Percentiles rank a stretch among this genome's conserved stretches.
These are phyloP conservation scores for Edolisoma coerulescens DNA, from an alignment of 2,113 vertebrate species.

Conservation along the genomic window DNA sequence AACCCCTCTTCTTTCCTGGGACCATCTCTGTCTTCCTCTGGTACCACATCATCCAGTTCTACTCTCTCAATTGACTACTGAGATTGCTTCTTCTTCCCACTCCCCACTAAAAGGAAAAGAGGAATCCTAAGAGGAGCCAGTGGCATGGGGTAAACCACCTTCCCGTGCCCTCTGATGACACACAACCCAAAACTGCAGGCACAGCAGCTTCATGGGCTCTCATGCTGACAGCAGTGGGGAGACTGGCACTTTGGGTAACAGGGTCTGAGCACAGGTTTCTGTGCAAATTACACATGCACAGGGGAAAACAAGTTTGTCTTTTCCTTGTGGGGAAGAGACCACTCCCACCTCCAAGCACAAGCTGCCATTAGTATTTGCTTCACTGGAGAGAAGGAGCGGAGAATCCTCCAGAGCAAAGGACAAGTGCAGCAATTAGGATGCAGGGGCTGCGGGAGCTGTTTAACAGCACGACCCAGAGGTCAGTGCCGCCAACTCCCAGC, in stretches of 20 bases:
- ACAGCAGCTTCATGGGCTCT: background rate
- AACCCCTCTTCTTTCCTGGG: background rate
- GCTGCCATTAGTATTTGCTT: conserved; percentile 74
- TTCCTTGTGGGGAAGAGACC: conserved; percentile 16
- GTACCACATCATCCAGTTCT: background rate
- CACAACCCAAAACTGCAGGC: background rate
- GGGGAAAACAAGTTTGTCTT: conserved; percentile 26
- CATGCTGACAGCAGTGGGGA: background rate
- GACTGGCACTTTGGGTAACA: accelerated
- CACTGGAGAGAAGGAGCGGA: conserved; percentile 57
- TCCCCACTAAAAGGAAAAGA: background rate
- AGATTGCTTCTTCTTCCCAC: background rate
- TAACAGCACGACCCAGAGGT: conserved; percentile 88
- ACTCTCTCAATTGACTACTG: background rate
- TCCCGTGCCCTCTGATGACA: background rate
- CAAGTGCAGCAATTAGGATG: conserved; percentile 84
- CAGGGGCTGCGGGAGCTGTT: conserved; percentile 81
- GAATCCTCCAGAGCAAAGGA: conserved; percentile 80
- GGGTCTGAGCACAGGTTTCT: background rate
- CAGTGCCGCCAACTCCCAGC: conserved; percentile 78
- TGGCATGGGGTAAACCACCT: background rate
- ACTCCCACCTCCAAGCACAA: conserved; percentile 49
- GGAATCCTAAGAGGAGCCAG: background rate
- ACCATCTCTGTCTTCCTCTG: background rate
- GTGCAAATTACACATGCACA: conserved; percentile 8